These are phyloP conservation scores for Drosophila lacteicornis DNA, from an alignment of 1,140 invertebrate species.

Conservation along the genomic window DNA sequence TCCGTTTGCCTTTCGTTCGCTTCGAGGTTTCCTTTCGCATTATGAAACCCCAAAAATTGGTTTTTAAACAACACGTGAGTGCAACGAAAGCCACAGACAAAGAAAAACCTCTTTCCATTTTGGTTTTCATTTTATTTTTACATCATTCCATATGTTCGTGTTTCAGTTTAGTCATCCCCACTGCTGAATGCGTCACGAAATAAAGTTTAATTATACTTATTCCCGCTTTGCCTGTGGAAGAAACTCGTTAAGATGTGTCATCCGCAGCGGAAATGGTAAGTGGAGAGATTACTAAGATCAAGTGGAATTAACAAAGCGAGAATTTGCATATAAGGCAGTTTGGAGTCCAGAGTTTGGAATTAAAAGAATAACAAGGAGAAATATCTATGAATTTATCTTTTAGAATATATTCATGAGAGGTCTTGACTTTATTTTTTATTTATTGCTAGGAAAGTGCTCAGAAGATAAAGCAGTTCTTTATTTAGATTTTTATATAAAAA, in stretches of 20 bases:
- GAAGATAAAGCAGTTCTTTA: no score
- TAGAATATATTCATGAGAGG: not conserved
- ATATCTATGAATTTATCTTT: not conserved
- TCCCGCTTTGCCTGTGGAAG: slow-evolving; percentile 11
- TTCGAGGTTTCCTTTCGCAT: slow-evolving; percentile 33
- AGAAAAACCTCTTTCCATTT: slow-evolving; percentile 17
- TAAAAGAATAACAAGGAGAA: not conserved
- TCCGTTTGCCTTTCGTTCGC: slow-evolving; percentile 64
- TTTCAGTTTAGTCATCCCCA: slow-evolving; percentile 45
- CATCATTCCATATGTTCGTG: slow-evolving; percentile 19
- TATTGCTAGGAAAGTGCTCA: no score
- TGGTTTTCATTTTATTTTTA: slow-evolving; percentile 9
- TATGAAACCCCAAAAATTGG: slow-evolving; percentile 61
- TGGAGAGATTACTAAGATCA: slow-evolving; percentile 8
- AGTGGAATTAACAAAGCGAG: not conserved
- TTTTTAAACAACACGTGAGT: slow-evolving; percentile 35
- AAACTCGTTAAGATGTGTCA: slow-evolving; percentile 46
- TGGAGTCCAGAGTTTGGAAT: not conserved
- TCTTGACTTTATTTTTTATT: no score
- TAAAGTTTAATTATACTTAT: slow-evolving; percentile 37
- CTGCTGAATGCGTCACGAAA: slow-evolving; percentile 50
- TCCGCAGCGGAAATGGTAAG: slow-evolving; percentile 29
- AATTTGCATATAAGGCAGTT: slow-evolving; percentile 1
- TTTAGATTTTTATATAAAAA: no score
- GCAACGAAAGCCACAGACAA: slow-evolving; percentile 32